Conservation (phyloP, 2,113 vertebrate genomes). For the Pelecanus crispus region DNA sequence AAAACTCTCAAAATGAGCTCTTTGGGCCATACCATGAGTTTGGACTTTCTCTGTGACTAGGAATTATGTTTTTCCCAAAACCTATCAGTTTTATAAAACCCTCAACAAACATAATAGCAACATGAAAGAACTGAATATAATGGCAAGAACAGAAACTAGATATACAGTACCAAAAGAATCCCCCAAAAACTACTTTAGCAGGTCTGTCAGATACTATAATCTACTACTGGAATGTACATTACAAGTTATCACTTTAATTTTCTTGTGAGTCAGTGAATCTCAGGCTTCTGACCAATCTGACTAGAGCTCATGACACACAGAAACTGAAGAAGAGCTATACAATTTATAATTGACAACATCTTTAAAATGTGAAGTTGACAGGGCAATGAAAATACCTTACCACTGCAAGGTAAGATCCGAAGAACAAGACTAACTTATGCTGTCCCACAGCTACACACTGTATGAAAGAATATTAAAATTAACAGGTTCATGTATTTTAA, state of each 20-base stretch:
- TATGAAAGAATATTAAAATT: neutral
- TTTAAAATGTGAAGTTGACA: neutral
- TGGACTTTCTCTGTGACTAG: neutral
- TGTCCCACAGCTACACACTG: neutral
- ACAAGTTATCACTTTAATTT: neutral
- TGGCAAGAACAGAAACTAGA: neutral
- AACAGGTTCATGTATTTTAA: neutral
- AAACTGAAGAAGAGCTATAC: neutral
- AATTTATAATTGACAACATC: neutral
- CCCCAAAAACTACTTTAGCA: neutral
- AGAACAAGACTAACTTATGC: neutral
- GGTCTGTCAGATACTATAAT: neutral
- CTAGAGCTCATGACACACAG: neutral
- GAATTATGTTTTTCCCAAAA: neutral
- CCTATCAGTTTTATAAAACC: neutral
- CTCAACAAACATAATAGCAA: neutral
- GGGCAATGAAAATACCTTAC: neutral
- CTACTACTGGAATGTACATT: neutral
- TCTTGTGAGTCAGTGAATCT: neutral
- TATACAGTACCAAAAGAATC: neutral
- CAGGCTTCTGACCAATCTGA: neutral
- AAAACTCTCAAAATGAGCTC: neutral
- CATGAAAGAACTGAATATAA: neutral
- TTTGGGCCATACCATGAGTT: rapidly evolving
- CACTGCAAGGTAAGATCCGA: neutral